Base-by-base conservation (phyloP, 2,888 invertebrate species). In the Melinaea menophilus region DNA sequence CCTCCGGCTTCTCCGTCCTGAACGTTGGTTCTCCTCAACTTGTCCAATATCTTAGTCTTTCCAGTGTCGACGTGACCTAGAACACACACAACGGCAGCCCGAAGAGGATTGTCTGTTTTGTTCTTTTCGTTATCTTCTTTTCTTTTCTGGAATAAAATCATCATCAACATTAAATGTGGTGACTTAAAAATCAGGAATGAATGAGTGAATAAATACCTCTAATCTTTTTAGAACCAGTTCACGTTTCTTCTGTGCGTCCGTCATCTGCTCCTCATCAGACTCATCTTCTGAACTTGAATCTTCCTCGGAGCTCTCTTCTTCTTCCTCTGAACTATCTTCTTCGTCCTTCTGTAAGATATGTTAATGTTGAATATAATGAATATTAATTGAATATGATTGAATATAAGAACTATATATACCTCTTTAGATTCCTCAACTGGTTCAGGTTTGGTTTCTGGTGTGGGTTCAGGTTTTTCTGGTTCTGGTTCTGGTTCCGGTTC, bases 61-160 rank as follows among this genome's bases (percentile, higher is more conserved):
- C 99, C 99, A 0, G 99, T 99, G 90, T 99, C 99, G 58, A 99
- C 99, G 84, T 99, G 99, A 0, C 99, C 99, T 2, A 99, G 90
- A 0, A 99, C 99, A 81, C 99, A 99, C 1, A 99, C 98, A 2
- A 99, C 98, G 0, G 99, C 97, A 0, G 99, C 98, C 56, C 99
- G 93, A 2, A 99, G 92, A 55, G 86, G 81, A 59, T 90, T 90
- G 66, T 86, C 84, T 0, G 68, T 73, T 76, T 86, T 89, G 65
- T 89, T 90, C 7, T 83, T 82, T 71, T 91, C 91, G 57, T 91
- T 91, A 0, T 91, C 91, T 76, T 85, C 86, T 41, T 84, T 82
- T 58, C 91, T 88, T 90, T 91, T 91, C 90, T 91, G 73, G 4
- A 63, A 61, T 12, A 7, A 12, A 37, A n/a, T 34, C 55, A 33